Percentiles rank a stretch among this genome's conserved stretches.
These are phyloP conservation scores for Lasioglossum morio DNA, from an alignment of 2,888 invertebrate genomes.

Conservation along the genomic window DNA sequence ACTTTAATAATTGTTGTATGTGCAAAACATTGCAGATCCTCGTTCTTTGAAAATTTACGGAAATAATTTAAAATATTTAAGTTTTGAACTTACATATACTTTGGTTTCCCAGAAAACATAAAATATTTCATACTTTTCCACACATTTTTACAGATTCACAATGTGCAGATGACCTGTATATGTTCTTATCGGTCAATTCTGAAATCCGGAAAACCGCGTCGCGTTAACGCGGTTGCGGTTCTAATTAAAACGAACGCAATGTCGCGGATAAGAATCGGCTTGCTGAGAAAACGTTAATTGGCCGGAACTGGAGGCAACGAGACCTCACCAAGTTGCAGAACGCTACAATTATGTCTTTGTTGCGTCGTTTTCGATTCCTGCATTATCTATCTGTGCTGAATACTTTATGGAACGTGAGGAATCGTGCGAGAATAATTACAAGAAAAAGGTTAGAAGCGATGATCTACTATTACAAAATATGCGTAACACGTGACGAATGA, in stretches of 20 bases:
- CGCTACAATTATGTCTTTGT: background rate
- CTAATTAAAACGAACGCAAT: conserved; percentile 41
- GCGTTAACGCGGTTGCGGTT: conserved; percentile 19
- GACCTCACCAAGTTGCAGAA: background rate
- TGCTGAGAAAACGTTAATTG: conserved; percentile 39
- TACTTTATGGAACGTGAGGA: background rate
- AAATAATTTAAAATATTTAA: background rate
- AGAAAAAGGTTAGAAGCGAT: background rate
- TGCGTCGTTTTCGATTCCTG: background rate
- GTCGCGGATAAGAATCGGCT: conserved; percentile 33
- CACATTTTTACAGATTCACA: background rate
- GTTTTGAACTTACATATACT: background rate
- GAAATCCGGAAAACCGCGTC: conserved; percentile 33
- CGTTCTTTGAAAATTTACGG: background rate
- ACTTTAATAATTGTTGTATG: background rate
- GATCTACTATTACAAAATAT: background rate
- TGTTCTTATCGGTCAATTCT: conserved; percentile 11
- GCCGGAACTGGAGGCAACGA: conserved; percentile 23
- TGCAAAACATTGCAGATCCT: background rate
- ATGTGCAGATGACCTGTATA: background rate
- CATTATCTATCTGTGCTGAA: background rate
- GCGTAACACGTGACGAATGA: conserved; percentile 50
- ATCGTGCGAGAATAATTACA: background rate
- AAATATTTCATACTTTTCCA: background rate
- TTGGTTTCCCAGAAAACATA: background rate